Conservation (phyloP, 2,113 vertebrate species). For the Vulpes vulpes region DNA sequence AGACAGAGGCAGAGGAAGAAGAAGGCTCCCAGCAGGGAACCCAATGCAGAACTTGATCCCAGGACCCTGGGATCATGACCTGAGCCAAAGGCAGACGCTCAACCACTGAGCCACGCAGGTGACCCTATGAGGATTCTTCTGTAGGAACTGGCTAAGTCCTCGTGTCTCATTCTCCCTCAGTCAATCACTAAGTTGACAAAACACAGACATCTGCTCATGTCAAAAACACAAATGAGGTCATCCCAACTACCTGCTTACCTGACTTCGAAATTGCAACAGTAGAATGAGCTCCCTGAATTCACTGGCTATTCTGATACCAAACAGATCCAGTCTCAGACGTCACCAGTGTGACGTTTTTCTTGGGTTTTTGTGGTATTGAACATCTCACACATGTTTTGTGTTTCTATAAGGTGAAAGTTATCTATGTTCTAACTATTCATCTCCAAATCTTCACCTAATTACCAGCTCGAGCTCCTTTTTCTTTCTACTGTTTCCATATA, state of each 20-base stretch:
- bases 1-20: no score
- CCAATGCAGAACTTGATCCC: no score
- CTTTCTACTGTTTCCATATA: neutral
- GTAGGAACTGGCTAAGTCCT: neutral
- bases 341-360: neutral
- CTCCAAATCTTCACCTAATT: slow-evolving; percentile 11
- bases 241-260: neutral
- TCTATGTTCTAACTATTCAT: neutral
- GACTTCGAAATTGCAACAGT: neutral
- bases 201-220: neutral
- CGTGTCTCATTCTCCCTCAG: neutral
- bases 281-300: neutral
- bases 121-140: neutral
- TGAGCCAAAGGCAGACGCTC: no score
- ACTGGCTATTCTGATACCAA: neutral
- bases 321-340: neutral
- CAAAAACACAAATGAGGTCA: neutral
- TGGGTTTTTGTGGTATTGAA: neutral
- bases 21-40: no score
- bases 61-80: no score
- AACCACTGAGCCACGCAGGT: no score
- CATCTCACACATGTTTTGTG: neutral
- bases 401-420: slow-evolving; percentile 18
- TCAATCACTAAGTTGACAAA: neutral
- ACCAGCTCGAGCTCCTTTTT: neutral